Conservation (phyloP, 2,888 invertebrate species). For the Aphodius granarius region DNA sequence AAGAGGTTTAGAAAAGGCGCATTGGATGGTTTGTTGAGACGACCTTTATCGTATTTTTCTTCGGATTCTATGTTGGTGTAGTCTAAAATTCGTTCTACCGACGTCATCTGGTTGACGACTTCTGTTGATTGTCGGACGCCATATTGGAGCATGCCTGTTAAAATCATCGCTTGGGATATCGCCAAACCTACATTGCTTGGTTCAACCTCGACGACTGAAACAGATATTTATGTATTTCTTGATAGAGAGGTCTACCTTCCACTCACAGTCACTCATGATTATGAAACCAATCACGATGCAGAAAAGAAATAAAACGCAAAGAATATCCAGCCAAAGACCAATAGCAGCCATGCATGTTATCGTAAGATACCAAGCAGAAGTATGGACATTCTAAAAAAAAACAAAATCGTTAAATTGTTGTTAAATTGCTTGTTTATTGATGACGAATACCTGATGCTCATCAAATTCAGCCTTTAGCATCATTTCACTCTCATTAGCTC, state of each 20-base stretch:
- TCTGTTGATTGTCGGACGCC: constrained; percentile 66
- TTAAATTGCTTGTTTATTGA: neutral
- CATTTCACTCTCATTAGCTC: constrained; percentile 67
- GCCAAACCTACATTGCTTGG: constrained; percentile 55
- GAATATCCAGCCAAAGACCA: constrained; percentile 72
- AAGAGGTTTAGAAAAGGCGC: neutral
- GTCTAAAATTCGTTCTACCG: constrained; percentile 64
- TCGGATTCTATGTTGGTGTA: constrained; percentile 57
- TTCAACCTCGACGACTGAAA: constrained; percentile 24
- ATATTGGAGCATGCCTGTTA: constrained; percentile 58
- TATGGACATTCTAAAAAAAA: constrained; percentile 63
- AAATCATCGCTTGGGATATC: constrained; percentile 53
- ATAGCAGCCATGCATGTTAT: constrained; percentile 68
- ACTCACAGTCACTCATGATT: constrained; percentile 61
- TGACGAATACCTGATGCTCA: constrained; percentile 56
- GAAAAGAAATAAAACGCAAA: constrained; percentile 69
- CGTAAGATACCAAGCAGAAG: constrained; percentile 70
- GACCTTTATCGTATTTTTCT: constrained; percentile 16
- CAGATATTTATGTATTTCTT: neutral
- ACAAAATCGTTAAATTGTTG: neutral
- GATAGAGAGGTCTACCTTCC: neutral
- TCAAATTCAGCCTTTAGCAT: constrained; percentile 64
- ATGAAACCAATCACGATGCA: constrained; percentile 67
- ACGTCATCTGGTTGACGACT: constrained; percentile 58
- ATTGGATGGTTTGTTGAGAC: neutral